These are phyloP conservation scores for Pelobates cultripes DNA, from an alignment of 2,797 vertebrate species.

Conservation along the genomic window DNA sequence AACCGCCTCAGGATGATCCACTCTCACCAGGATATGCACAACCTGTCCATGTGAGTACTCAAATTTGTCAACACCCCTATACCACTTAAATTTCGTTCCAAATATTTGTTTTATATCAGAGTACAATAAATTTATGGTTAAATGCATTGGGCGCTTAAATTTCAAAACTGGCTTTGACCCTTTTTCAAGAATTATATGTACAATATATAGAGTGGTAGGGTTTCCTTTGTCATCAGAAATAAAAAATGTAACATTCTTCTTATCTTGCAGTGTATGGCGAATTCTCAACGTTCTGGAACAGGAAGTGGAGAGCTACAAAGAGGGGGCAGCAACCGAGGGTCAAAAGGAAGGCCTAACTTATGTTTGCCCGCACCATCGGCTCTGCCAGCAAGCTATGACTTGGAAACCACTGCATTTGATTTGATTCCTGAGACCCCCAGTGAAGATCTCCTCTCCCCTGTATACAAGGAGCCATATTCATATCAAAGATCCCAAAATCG, in stretches of 20 bases:
- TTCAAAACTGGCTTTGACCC: too few species aligned
- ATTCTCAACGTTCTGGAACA: constrained; percentile 65
- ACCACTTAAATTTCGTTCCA: too few species aligned
- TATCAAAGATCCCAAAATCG: constrained; percentile 50
- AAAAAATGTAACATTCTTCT: not conserved
- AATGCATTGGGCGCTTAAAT: too few species aligned
- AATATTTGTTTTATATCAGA: too few species aligned
- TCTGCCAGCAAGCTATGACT: constrained; percentile 71
- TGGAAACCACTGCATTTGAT: constrained; percentile 64
- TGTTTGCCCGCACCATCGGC: constrained; percentile 68
- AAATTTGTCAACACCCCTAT: too few species aligned
- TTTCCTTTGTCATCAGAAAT: too few species aligned
- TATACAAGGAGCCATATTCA: constrained; percentile 81
- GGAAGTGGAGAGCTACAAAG: constrained; percentile 70
- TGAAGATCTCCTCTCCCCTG: constrained; percentile 63
- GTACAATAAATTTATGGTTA: too few species aligned
- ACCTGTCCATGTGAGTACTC: constrained; percentile 80
- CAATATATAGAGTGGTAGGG: too few species aligned
- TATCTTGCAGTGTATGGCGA: constrained; percentile 65
- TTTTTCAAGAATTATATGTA: too few species aligned
- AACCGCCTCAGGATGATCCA: constrained; percentile 63
- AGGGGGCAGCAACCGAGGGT: constrained; percentile 76
- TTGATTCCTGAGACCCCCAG: constrained; percentile 55
- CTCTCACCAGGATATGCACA: constrained; percentile 77
- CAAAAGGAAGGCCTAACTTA: constrained; percentile 69